Conservation (phyloP, 2,797 vertebrate species). For the Nannoperca australis region DNA sequence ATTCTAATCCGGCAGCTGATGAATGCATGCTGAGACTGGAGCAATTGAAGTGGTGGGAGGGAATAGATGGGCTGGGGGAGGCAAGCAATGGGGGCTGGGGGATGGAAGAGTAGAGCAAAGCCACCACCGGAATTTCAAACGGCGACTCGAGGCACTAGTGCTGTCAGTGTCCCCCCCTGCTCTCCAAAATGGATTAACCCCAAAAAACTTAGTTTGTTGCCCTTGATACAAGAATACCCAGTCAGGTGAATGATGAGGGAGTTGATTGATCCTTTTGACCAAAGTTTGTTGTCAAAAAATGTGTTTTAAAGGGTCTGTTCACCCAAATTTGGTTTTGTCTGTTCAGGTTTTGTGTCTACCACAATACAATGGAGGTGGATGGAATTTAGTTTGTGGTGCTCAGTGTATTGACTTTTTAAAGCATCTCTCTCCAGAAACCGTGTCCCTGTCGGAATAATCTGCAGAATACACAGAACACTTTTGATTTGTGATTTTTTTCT, state of each 20-base stretch:
- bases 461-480: not conserved
- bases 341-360: not conserved
- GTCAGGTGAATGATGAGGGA: conserved; percentile 39
- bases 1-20: conserved; percentile 99
- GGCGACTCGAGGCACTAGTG: conserved; percentile 77
- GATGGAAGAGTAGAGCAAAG: conserved; percentile 71
- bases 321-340: not conserved
- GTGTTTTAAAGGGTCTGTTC: not conserved
- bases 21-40: conserved; percentile 93
- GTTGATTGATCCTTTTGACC: conserved; percentile 13
- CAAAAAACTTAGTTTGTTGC: conserved; percentile 63
- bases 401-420: not conserved
- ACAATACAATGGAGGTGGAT: not conserved
- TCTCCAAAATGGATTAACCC: conserved; percentile 47
- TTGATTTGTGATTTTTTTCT: not conserved
- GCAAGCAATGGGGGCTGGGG: conserved; percentile 51
- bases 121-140: conserved; percentile 90
- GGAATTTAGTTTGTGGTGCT: not conserved
- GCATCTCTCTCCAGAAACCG: not conserved
- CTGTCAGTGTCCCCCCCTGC: conserved; percentile 61
- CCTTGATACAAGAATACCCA: conserved; percentile 53
- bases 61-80: conserved; percentile 38
- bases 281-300: conserved; percentile 11
- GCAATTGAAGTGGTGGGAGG: conserved; percentile 91
- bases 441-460: not conserved